Evolutionary conservation across 2,113 vertebrate genomes (phyloP).

Genomic region (Recurvirostra avosetta): DNA sequence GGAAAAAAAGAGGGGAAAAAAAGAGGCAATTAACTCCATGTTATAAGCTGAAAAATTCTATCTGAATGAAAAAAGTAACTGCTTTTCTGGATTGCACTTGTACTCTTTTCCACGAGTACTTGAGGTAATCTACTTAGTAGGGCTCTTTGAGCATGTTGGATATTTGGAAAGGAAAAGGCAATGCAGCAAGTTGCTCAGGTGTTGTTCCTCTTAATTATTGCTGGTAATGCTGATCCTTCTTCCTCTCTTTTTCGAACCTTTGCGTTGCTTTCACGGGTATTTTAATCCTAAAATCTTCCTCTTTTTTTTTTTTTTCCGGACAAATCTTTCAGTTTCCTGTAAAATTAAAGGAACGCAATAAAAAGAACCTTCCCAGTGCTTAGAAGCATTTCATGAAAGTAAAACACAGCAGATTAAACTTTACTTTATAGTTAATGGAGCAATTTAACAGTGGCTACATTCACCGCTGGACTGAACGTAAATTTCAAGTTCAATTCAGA

Average conservation of each 20-base stretch:
- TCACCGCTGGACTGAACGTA: constrained; percentile 5
- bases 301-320: not conserved
- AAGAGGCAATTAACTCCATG: not conserved
- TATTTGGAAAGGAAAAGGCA: not conserved
- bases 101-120: not conserved
- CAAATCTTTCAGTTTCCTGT: not conserved
- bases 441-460: constrained; percentile 39
- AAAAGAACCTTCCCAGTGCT: not conserved
- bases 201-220: not conserved
- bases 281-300: not conserved
- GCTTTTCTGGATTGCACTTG: not conserved
- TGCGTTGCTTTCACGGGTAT: not conserved
- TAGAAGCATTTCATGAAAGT: constrained; percentile 3
- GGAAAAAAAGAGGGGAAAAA: not conserved
- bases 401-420: constrained; percentile 45
- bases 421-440: constrained; percentile 40
- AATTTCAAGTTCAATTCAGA: constrained; percentile 42
- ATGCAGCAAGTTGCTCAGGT: not conserved
- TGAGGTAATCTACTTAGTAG: not conserved
- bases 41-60: constrained; percentile 8
- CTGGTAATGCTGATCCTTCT: not conserved
- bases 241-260: not conserved
- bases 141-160: not conserved
- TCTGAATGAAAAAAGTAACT: not conserved
- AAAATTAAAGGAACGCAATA: not conserved